Evolutionary conservation across 2,113 vertebrate species (phyloP), one percentile per base, ranked within the genome.

Genomic region (Mungos mungo): DNA sequence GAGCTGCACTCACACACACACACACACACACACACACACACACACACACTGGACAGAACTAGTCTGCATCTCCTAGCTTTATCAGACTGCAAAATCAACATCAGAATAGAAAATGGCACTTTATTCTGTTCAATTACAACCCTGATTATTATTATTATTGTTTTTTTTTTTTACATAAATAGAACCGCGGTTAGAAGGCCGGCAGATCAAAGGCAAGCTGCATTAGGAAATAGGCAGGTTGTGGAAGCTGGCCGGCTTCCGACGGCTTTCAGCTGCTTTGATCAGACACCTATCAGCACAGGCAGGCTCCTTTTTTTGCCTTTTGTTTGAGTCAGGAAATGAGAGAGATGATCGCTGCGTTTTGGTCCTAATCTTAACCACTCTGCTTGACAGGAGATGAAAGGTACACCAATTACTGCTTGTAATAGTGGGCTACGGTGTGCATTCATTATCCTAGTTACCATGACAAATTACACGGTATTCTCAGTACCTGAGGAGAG

Each of bases 251-350:
- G 98, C 98, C 97, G 98, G 98, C 98, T 99, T 99, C 98, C 99
- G 99, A 99, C 98, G 99, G 99, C 98, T 98, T 71, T 96, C 97
- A 97, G 99, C 98, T 97, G 99, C 99, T 99, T 99, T 99, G 99
- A 99, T 99, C 99, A 99, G 98, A 99, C 98, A 99, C 98, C 98
- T 99, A 98, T 99, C 99, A 99, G 99, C 98, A 99, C 98, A 99
- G 99, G 98, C 98, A 99, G 98, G 97, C 98, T 96, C 93, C 97
- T 98, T 99, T 98, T 66, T 52, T 92, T 92, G 92, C 88, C 98
- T 99, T 99, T 99, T 99, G 99, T 99, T 98, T 99, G 99, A 98
- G 98, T 98, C 99, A 97, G 99, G 99, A 99, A 99, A 99, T 98
- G 98, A 99, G 99, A 98, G 98, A 98, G 98, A 98, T 99, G 99